Evolutionary conservation across 2,888 invertebrate species (phyloP).

Genomic region (Caenorhabditis plicata): DNA sequence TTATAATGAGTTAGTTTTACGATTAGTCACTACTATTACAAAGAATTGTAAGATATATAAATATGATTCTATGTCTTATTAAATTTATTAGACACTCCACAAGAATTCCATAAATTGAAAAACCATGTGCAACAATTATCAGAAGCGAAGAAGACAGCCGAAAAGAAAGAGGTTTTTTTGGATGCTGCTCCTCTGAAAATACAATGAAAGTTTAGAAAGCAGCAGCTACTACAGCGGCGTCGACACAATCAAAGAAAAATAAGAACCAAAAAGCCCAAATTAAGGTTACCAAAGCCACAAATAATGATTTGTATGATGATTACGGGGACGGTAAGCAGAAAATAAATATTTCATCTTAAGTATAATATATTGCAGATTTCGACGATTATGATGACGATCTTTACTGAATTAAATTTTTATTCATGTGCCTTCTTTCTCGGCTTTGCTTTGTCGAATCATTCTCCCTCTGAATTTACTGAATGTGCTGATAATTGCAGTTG

Average conservation of each 20-base stretch:
- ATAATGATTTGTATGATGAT: slow-evolving; percentile 39
- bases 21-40: slow-evolving; percentile 34
- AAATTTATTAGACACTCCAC: slow-evolving; percentile 38
- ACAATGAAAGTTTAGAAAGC: slow-evolving; percentile 28
- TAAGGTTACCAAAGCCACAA: slow-evolving; percentile 32
- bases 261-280: slow-evolving; percentile 35
- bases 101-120: slow-evolving; percentile 51
- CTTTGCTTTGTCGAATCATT: too few relatives aligned
- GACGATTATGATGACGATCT: slow-evolving; percentile 41
- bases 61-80: slow-evolving; percentile 1
- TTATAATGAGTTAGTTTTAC: slow-evolving; percentile 45
- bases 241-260: slow-evolving; percentile 10
- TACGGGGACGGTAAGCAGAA: slow-evolving; percentile 17
- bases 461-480: too few relatives aligned
- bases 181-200: background rate
- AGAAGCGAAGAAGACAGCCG: slow-evolving; percentile 46
- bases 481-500: too few relatives aligned
- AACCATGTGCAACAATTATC: slow-evolving; percentile 45
- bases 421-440: slow-evolving; percentile 6
- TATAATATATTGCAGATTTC: slow-evolving; percentile 5
- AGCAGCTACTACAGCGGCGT: slow-evolving; percentile 11
- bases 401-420: too few relatives aligned
- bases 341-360: background rate
- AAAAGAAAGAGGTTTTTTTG: slow-evolving; percentile 39
- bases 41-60: slow-evolving; percentile 34